These are phyloP conservation scores for Arrhopalites spinosus DNA, from an alignment of 2,888 invertebrate genomes.

Conservation along the genomic window DNA sequence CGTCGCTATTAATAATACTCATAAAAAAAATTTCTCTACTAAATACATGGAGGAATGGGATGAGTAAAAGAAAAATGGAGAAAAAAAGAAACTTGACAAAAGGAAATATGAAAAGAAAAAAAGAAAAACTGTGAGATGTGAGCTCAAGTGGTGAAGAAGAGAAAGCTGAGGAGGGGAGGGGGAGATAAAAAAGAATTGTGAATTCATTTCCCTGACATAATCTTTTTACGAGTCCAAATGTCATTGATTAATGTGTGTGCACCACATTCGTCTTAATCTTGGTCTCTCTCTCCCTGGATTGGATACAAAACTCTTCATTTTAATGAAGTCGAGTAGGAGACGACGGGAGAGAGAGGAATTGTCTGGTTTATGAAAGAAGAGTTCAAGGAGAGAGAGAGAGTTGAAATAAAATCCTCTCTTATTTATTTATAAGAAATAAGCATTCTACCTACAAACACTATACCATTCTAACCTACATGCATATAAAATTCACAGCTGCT, in stretches of 20 bases:
- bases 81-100: neutral
- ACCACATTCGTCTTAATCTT: slow-evolving; percentile 45
- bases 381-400: neutral
- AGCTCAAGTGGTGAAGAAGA: slow-evolving; percentile 7
- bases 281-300: slow-evolving; percentile 30
- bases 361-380: slow-evolving; percentile 12
- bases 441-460: neutral
- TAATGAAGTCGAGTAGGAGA: slow-evolving; percentile 39
- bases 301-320: slow-evolving; percentile 42
- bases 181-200: slow-evolving; percentile 15
- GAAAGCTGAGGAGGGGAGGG: neutral
- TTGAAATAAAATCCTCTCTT: slow-evolving; percentile 12
- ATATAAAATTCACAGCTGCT: neutral
- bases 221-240: slow-evolving; percentile 36
- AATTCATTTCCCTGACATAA: slow-evolving; percentile 20
- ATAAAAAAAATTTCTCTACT: too few species aligned
- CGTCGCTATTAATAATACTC: too few species aligned
- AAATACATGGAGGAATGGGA: too few species aligned
- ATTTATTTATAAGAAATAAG: slow-evolving; percentile 11
- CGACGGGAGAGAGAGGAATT: neutral
- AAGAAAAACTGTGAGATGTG: neutral
- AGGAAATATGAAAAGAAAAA: neutral
- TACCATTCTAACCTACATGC: neutral
- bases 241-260: slow-evolving; percentile 46
- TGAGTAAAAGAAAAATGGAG: neutral